A percentile compares a stretch with the other conserved stretches of the same genome.
These are phyloP conservation scores for Phylloscopus trochilus DNA, from an alignment of 2,113 vertebrate species.

Conservation along the genomic window DNA sequence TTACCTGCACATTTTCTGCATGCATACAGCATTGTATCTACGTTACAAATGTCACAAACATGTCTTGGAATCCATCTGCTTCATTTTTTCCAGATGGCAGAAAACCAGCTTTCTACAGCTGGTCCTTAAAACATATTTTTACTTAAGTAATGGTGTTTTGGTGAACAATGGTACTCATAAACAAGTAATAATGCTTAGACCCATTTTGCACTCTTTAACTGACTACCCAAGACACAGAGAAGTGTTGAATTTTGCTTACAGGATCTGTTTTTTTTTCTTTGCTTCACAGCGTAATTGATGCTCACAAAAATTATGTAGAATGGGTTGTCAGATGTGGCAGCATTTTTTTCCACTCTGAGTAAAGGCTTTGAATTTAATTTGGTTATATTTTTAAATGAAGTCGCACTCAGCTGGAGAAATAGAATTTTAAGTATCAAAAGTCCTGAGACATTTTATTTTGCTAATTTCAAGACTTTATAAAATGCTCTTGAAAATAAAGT, in stretches of 20 bases:
- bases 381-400: neutral
- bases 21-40: neutral
- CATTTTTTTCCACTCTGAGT: neutral
- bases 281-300: neutral
- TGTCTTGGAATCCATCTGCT: conserved; percentile 7
- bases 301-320: neutral
- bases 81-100: conserved; percentile 59
- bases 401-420: neutral
- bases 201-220: neutral
- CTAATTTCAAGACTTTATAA: neutral
- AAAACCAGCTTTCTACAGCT: neutral
- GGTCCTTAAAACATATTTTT: neutral
- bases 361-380: neutral
- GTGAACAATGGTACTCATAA: neutral
- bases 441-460: neutral
- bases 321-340: neutral
- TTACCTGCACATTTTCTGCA: conserved; percentile 46
- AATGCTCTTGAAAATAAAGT: neutral
- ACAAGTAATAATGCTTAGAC: neutral
- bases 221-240: neutral
- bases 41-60: conserved; percentile 46
- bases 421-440: neutral
- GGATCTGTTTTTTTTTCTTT: neutral
- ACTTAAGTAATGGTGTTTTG: conserved; percentile 2
- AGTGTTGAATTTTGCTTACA: neutral